A percentile compares a stretch with the other conserved stretches of the same genome.
Evolutionary conservation across 2,113 vertebrate genomes (phyloP).

Genomic region (Rhinolophus sinicus): DNA sequence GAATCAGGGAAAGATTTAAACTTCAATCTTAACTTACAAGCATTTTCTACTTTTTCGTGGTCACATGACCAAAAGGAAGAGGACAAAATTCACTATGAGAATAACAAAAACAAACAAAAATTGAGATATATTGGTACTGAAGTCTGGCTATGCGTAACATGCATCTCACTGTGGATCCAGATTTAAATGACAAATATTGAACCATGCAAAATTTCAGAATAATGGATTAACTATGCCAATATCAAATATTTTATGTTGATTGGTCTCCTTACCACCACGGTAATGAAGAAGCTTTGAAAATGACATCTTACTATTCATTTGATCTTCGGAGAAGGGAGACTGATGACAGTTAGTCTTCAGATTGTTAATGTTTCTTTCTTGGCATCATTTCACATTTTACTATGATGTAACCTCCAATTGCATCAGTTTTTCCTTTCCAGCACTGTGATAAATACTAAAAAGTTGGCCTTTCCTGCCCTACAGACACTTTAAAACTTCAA

Average conservation of each 20-base stretch:
- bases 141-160: conserved; percentile 8
- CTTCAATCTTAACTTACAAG: background rate
- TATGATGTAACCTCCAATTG: conserved; percentile 12
- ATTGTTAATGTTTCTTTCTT: conserved; percentile 37
- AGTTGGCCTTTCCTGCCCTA: conserved; percentile 39
- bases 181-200: conserved; percentile 64
- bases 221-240: conserved; percentile 75
- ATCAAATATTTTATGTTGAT: conserved; percentile 67
- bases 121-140: conserved; percentile 7
- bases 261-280: conserved; percentile 52
- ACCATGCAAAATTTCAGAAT: conserved; percentile 65
- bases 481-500: conserved; percentile 57
- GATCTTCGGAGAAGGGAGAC: conserved; percentile 51
- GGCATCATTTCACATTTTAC: conserved; percentile 57
- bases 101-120: conserved; percentile 35
- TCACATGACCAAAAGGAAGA: background rate
- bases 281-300: conserved; percentile 64
- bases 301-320: conserved; percentile 49
- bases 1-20: background rate
- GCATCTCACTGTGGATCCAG: conserved; percentile 12
- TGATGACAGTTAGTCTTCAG: conserved; percentile 40
- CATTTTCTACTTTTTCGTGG: conserved; percentile 17
- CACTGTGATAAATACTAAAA: conserved; percentile 55
- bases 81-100: conserved; percentile 10
- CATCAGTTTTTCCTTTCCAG: background rate